Evolutionary conservation across 2,888 invertebrate genomes (phyloP).

Genomic region (Drosophila antonietae): DNA sequence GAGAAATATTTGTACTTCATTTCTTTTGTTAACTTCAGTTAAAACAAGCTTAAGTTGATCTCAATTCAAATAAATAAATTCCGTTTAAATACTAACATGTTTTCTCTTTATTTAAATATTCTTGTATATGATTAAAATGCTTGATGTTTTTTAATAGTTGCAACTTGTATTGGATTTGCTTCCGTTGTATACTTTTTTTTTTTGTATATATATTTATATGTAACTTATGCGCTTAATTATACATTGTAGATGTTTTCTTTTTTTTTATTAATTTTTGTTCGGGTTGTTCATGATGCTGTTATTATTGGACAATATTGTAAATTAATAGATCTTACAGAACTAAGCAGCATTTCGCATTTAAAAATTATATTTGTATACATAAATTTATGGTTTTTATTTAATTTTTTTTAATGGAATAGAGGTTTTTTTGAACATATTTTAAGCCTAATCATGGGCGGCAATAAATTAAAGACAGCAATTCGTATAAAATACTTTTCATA

Average conservation of each 20-base stretch:
- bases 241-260: conserved; percentile 39
- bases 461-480: conserved; percentile 60
- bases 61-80: neutral
- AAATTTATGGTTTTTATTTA: conserved; percentile 24
- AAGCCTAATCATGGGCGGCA: conserved; percentile 63
- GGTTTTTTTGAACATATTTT: conserved; percentile 24
- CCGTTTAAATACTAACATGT: conserved; percentile 67
- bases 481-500: conserved; percentile 32
- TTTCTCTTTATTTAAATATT: conserved; percentile 74
- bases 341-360: conserved; percentile 20
- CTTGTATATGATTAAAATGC: conserved; percentile 77
- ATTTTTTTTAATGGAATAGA: conserved; percentile 34
- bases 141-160: conserved; percentile 72
- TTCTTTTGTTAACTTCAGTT: neutral
- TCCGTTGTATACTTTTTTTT: conserved; percentile 68
- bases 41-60: neutral
- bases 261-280: conserved; percentile 38
- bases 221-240: conserved; percentile 62
- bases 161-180: conserved; percentile 65
- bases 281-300: conserved; percentile 29
- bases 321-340: conserved; percentile 35
- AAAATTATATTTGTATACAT: conserved; percentile 34
- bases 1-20: neutral
- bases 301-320: conserved; percentile 45
- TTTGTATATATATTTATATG: conserved; percentile 45